Base-by-base conservation (phyloP, 2,888 invertebrate species). In the Priocnemis perturbator region DNA sequence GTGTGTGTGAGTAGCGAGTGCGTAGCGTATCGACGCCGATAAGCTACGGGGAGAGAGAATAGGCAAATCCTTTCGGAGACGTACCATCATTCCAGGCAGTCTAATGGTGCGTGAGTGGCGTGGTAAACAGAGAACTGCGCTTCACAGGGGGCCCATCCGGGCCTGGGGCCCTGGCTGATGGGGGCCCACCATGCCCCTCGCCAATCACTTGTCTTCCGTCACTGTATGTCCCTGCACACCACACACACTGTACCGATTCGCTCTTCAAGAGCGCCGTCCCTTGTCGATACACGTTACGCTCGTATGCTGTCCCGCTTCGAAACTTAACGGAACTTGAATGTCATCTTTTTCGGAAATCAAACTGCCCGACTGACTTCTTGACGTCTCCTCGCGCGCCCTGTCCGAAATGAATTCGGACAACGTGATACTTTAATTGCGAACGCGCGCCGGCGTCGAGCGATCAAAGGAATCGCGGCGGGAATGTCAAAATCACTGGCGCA, bases 31-130 rank as follows among this genome's bases (percentile, higher is more conserved):
- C 37, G 23, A 26, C 26, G 2, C 20, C n/a, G 30, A 3, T 26
- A 37, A 56, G 37, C 37, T 17, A 26, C 14, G 37, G 37, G 11
- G 37, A 37, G 37, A 70, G 23, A 23, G 45, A 23, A 20, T 44
- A 37, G 60, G 45, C 53, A 26, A 69, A 60, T 63, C 26, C 53
- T 63, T 58, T 70, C 19, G 45, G 17, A 56, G 65, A 86, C 88
- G 72, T 87, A 88, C 88, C 88, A 88, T 88, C 88, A 88, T 88
- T 87, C 87, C 87, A 86, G 83, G 82, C 76, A 83, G 77, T 80
- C 61, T 79, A 76, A 75, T 74, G 76, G 74, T 71, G 75, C 66
- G 73, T 63, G 67, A 71, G 71, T 59, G 78, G 69, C 73, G 73
- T 65, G 79, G 75, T 68, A 79, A 80, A 74, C 65, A 77, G 76